phyloP scores from a whole-genome alignment of 2,888 invertebrate species.

The Monopis laevigella region DNA sequence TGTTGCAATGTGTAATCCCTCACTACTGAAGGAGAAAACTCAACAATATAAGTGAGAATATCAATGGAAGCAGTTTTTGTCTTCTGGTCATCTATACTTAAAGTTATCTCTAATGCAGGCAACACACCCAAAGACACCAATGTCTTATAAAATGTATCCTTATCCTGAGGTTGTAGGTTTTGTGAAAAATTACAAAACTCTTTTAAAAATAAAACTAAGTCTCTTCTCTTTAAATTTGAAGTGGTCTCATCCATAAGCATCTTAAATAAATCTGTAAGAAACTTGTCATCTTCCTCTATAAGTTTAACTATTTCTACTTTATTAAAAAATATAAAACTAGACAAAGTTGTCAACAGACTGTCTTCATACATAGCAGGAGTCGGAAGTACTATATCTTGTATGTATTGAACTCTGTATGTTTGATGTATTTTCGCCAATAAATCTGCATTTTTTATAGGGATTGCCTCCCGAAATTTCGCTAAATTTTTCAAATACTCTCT shows the following conservation, averaged over 20 bases:
- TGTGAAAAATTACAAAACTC: conserved; percentile 99
- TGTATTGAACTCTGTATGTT: conserved; percentile 99
- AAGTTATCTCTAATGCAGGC: conserved; percentile 89
- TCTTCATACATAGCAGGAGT: conserved; percentile 99
- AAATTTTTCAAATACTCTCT: conserved; percentile 94
- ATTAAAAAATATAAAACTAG: conserved; percentile 99
- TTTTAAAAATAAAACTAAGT: conserved; percentile 96
- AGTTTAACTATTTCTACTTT: conserved; percentile 99
- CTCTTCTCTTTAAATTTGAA: conserved; percentile 84
- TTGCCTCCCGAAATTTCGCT: conserved; percentile 91
- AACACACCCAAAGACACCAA: conserved; percentile 88
- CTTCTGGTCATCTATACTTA: conserved; percentile 90
- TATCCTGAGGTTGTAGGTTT: conserved; percentile 95
- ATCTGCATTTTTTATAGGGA: conserved; percentile 95
- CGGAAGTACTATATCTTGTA: conserved; percentile 98
- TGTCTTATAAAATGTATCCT: conserved; percentile 97
- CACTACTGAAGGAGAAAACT: conserved; percentile 97
- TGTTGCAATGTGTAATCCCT: conserved; percentile 97
- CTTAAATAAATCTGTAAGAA: conserved; percentile 93
- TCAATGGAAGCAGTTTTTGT: conserved; percentile 98
- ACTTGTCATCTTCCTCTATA: conserved; percentile 97
- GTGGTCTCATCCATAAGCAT: conserved; percentile 91
- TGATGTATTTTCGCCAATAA: conserved; percentile 98
- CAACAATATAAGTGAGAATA: conserved; percentile 97
- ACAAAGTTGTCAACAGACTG: conserved; percentile 96